Base-by-base conservation (phyloP, 2,888 invertebrate genomes). In the Autographa gamma region DNA sequence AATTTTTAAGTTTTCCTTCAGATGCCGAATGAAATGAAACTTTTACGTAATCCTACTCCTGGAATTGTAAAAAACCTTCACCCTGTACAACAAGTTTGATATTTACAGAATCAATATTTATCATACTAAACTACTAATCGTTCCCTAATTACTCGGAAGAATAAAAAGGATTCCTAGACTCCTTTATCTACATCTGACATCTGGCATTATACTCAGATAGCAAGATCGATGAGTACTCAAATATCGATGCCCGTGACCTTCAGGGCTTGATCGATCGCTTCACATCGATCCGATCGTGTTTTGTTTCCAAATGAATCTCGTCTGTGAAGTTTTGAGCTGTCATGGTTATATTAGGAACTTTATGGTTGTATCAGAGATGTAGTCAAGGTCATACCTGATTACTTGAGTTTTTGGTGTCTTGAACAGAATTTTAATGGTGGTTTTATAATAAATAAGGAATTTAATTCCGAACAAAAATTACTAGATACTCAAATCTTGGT, bases 241-340 rank as follows among this genome's bases (percentile, higher is more conserved):
- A 61, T 69, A 71, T 73, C 80, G 75, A 65, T 73, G 77, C 68
- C 84, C 84, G 83, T 85, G 85, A 87, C 79, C 85, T 84, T 80
- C 74, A 63, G 58, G n/a, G 43, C 58, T 62, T 85, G 83, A 85
- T 85, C 73, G 71, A 75, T 54, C 76, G 56, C 64, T 73, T 72
- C 34, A 31, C 18, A 68, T 61, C 59, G 60, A 67, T 41, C 62
- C 2, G 31, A 63, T 61, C 31, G 56, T 66, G 66, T 48, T 56
- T 19, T 56, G 63, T 63, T 58, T 25, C 34, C 14, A 54, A 19
- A 25, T 63, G 56, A 32, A 8, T n/a, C 59, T 48, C 18, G 31
- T 16, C 16, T 59, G 59, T 25, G 7, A 48, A 48, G 6, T n/a
- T 48, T 48, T 48, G 48, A 48, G n/a, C 13, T 56, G 54, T 56